Evolutionary conservation across 1,140 invertebrate genomes (phyloP).

Genomic region (Leptestheria dahalacensis): DNA sequence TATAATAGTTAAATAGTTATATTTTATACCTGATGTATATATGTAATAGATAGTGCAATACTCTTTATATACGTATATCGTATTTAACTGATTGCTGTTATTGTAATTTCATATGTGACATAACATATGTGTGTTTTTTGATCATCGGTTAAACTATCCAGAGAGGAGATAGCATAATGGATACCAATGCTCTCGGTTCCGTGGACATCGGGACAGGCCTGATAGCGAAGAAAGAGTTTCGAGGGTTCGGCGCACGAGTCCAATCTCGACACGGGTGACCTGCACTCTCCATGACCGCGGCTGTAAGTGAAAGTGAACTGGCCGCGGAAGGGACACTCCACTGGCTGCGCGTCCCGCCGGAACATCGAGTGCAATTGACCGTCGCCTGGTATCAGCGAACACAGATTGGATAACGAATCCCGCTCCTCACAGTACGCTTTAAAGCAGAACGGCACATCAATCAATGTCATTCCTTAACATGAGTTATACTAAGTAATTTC

Average conservation of each 20-base stretch:
- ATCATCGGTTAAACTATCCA: no score
- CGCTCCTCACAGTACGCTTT: slow-evolving; percentile 17
- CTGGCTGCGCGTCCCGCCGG: slow-evolving; percentile 41
- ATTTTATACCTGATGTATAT: no score
- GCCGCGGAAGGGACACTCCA: slow-evolving; percentile 31
- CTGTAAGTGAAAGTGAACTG: slow-evolving; percentile 14
- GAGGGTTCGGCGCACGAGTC: slow-evolving; percentile 22
- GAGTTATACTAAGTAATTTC: no score
- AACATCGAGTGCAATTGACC: slow-evolving; percentile 58
- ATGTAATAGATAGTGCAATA: no score
- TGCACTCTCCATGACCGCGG: slow-evolving; percentile 21
- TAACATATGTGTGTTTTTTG: no score
- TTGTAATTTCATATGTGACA: no score
- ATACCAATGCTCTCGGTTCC: slow-evolving; percentile 23
- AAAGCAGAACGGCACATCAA: background rate
- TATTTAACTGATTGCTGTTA: no score
- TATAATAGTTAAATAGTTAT: no score
- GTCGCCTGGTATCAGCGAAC: slow-evolving; percentile 49
- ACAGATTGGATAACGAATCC: slow-evolving; percentile 40
- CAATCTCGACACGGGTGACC: slow-evolving; percentile 21
- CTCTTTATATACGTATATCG: no score
- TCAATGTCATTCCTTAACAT: no score
- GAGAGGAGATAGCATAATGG: no score
- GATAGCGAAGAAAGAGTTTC: slow-evolving; percentile 20
- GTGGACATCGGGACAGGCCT: slow-evolving; percentile 23